Base-by-base conservation (phyloP, 2,888 invertebrate species). In the Euplexia lucipara region DNA sequence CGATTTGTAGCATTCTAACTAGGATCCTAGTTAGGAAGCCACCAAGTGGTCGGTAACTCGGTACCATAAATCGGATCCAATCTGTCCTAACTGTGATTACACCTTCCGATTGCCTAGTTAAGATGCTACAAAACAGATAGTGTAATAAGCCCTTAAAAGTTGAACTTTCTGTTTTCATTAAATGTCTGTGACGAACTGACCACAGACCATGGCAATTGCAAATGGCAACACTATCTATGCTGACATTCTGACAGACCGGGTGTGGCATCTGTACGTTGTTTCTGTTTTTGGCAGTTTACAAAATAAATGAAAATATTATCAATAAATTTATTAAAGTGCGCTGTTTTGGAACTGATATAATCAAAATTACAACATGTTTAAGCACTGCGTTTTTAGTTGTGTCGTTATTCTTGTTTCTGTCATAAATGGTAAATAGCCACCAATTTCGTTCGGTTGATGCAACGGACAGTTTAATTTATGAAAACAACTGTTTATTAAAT, bases 381-480 rank as follows among this genome's bases (percentile, higher is more conserved):
- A 57, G 9, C 45, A 44, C 32, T 61, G 41, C 32, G 47, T 74
- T 16, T 16, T 78, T 35, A n/a, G 56, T 20, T 47, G 49, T 58
- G 10, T 73, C 52, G 12, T 72, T 58, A 42, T 75, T 54, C 59
- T 78, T 10, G 37, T 73, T 67, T 75, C 70, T 58, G 61, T 79
- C 44, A 70, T 74, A 71, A 79, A 68, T 71, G 81, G 83, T 83
- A 69, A 61, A 59, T 59, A 63, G 37, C 30, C 1, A 42, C 9
- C 18, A 18, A 14, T 51, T 20, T 60, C 39, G 6, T n/a, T 26
- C 26, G 2, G 18, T 26, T 53, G 22, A 52, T 51, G 26, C n/a
- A 39, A 34, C 18, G 10, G 16, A 20, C 4, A 22, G 3, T 32
- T 42, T 56, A n/a, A n/a, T n/a, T n/a, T 7, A 37, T 39, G 3